These are phyloP conservation scores for Drosophila sucinea DNA, from an alignment of 1,140 invertebrate genomes.

Conservation along the genomic window DNA sequence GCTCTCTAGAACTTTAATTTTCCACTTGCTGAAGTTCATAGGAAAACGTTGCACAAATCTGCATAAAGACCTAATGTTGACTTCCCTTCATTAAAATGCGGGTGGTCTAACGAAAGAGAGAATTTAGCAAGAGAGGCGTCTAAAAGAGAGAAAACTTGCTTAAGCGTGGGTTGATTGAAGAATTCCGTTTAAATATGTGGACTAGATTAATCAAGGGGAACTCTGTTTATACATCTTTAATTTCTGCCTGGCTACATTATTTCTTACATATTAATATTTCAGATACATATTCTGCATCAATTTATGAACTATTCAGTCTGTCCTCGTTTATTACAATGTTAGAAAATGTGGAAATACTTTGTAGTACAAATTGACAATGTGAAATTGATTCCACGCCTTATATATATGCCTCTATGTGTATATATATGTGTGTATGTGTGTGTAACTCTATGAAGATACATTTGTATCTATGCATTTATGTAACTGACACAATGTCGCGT, in stretches of 20 bases:
- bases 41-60: slow-evolving; percentile 3
- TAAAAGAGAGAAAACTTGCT: background rate
- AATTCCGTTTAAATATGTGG: background rate
- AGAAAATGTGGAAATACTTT: slow-evolving; percentile 34
- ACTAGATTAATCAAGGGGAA: no score
- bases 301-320: background rate
- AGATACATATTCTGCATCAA: background rate
- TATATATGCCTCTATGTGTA: background rate
- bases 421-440: slow-evolving; percentile 8
- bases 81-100: background rate
- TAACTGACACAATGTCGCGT: slow-evolving; percentile 57
- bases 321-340: slow-evolving; percentile 1
- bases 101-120: background rate
- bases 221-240: no score
- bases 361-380: background rate
- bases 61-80: background rate
- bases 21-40: background rate
- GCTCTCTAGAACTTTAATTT: background rate
- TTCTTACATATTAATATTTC: no score
- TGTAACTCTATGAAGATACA: slow-evolving; percentile 5
- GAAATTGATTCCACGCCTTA: slow-evolving; percentile 40
- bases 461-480: slow-evolving; percentile 24
- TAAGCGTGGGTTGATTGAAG: background rate
- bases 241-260: no score
- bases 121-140: background rate